phyloP scores from a whole-genome alignment of 2,113 vertebrate genomes.

The Bujurquina vittata region DNA sequence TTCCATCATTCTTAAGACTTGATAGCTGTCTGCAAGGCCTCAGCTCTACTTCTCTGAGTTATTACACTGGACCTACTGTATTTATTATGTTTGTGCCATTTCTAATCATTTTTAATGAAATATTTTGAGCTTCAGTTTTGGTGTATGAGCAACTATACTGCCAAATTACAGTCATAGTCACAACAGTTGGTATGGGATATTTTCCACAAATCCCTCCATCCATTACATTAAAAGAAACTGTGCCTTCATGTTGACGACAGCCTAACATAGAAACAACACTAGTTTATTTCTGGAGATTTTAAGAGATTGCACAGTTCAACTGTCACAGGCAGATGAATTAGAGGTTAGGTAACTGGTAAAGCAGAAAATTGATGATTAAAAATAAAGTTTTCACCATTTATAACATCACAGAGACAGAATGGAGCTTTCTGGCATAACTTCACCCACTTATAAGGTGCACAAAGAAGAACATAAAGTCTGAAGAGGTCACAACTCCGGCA shows the following conservation, averaged over 20 bases:
- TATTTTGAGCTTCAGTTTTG: neutral
- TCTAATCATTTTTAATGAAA: neutral
- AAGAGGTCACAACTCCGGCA: neutral
- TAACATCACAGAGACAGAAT: neutral
- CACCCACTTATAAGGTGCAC: neutral
- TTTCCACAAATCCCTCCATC: conserved; percentile 1
- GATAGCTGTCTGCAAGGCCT: too few relatives aligned
- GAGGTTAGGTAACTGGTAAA: neutral
- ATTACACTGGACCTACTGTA: too few relatives aligned
- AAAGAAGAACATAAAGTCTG: neutral
- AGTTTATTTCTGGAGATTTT: neutral
- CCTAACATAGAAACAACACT: neutral
- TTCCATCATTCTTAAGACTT: too few relatives aligned
- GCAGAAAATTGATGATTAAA: neutral
- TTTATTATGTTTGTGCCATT: neutral
- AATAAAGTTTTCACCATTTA: neutral
- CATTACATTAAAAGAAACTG: neutral
- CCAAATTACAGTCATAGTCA: neutral
- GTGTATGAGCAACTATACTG: neutral
- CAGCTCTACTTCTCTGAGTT: too few relatives aligned
- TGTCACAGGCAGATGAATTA: neutral
- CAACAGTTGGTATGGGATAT: conserved; percentile 3
- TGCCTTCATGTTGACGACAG: neutral
- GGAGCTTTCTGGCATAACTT: neutral
- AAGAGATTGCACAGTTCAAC: neutral